phyloP scores from a whole-genome alignment of 2,888 invertebrate species.

The Drosophila nr. medialis region DNA sequence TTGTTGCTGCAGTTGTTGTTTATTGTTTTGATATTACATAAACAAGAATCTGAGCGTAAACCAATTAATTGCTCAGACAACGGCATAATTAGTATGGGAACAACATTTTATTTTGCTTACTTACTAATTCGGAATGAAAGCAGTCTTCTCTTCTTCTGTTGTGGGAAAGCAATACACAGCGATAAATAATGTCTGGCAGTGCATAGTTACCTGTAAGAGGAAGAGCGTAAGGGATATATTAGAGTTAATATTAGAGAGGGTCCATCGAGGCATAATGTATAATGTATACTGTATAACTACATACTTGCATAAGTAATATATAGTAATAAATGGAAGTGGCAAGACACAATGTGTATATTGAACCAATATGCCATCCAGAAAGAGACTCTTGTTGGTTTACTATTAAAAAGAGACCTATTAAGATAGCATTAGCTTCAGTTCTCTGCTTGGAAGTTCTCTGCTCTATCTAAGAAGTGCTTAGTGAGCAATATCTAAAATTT shows the following conservation, averaged over 20 bases:
- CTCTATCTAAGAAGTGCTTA: neutral
- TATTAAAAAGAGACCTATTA: neutral
- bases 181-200: neutral
- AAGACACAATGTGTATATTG: too few species aligned
- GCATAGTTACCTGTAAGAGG: constrained; percentile 65
- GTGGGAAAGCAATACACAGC: constrained; percentile 31
- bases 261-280: neutral
- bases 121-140: constrained; percentile 41
- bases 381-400: neutral
- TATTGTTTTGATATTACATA: constrained; percentile 19
- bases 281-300: neutral
- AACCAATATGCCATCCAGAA: neutral
- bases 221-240: constrained; percentile 4
- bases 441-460: neutral
- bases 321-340: neutral
- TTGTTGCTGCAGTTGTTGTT: constrained; percentile 4
- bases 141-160: neutral
- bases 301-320: neutral
- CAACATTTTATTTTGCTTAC: constrained; percentile 24
- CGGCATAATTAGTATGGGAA: constrained; percentile 47
- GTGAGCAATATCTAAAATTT: neutral
- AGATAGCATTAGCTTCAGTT: neutral
- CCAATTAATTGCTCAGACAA: constrained; percentile 57
- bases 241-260: neutral
- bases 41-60: constrained; percentile 29